Evolutionary conservation across 2,113 vertebrate species (phyloP).

Genomic region (Ascaphus truei): DNA sequence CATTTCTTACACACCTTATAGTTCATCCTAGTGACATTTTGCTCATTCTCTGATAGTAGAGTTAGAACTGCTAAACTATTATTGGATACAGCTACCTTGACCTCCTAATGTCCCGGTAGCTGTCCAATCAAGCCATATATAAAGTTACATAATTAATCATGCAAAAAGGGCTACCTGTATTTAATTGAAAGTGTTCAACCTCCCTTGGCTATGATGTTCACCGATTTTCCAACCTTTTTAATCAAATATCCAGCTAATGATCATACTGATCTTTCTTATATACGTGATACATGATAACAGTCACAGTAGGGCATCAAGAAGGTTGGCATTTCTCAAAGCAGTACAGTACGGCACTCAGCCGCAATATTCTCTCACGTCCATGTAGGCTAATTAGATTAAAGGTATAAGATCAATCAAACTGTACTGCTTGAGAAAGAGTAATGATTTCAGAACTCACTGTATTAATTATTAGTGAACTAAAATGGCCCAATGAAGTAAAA

Average conservation of each 20-base stretch:
- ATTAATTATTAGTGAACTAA: constrained; percentile 59
- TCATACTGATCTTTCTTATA: constrained; percentile 8
- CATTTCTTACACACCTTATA: too few relatives aligned
- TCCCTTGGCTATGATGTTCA: constrained; percentile 9
- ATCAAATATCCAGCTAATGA: constrained; percentile 29
- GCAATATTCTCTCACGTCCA: constrained; percentile 47
- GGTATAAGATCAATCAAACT: constrained; percentile 60
- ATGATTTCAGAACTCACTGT: constrained; percentile 55
- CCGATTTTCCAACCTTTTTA: constrained; percentile 31
- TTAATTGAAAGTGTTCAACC: background rate
- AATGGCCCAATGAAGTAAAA: constrained; percentile 40
- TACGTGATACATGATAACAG: background rate
- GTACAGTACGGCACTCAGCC: constrained; percentile 36
- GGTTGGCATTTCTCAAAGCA: constrained; percentile 38
- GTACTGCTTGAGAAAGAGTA: constrained; percentile 56
- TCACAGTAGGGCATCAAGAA: constrained; percentile 25
- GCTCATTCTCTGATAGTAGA: too few relatives aligned
- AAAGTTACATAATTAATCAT: constrained; percentile 18
- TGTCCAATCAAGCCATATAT: background rate
- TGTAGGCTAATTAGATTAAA: constrained; percentile 60
- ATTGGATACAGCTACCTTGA: background rate
- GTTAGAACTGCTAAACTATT: background rate
- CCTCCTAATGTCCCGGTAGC: background rate
- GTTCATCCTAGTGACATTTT: too few relatives aligned
- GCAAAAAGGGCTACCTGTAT: background rate